Base-by-base conservation (phyloP, 2,797 vertebrate species). In the Spinus pinus region DNA sequence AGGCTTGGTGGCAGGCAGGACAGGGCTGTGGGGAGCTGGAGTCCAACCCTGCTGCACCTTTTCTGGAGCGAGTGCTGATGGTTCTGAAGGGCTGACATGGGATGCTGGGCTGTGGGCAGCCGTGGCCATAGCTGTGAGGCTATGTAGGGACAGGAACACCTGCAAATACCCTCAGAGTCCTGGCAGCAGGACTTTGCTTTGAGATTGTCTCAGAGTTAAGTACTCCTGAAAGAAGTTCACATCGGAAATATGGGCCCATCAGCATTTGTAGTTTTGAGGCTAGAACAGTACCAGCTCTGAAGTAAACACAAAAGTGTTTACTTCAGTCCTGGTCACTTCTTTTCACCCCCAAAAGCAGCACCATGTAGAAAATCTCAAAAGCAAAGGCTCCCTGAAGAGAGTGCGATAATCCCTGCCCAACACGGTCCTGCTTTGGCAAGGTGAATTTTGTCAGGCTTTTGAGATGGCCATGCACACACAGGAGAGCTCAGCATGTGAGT, bases 21-120 rank as follows among this genome's bases (percentile, higher is more conserved):
- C 22, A 72, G 20, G 5, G 16, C 20, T 61, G 12, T 44, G 46
- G 12, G 41, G 9, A 69, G 10, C 12, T 53, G 47, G 16, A 35
- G 16, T 39, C 16, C 11, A 39, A 5, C 2, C 4, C 15, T 70
- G 15, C n/a, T 56, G 3, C 0, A 0, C 5, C 2, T 0, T 18
- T 8, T 3, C 24, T 81, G 24, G 11, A 7, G 6, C 11, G 58
- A 12, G 5, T 7, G 14, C 10, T 39, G 42, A 47, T 31, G 13
- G 22, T 22, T 35, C 16, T 0, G 0, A 4, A 4, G 9, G 2
- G 1, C 9, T 69, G 23, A 53, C 4, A 14, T 19, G 25, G 22
- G 4, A 2, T 46, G 8, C 33, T 51, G 54, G 27, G 42, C 8
- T 3, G 2, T 87, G 22, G 14, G 12, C 17, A 58, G 56, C 5